Percentiles rank a stretch among this genome's conserved stretches.
Evolutionary conservation across 2,888 invertebrate genomes (phyloP).

Genomic region (Eristalinus aeneus): DNA sequence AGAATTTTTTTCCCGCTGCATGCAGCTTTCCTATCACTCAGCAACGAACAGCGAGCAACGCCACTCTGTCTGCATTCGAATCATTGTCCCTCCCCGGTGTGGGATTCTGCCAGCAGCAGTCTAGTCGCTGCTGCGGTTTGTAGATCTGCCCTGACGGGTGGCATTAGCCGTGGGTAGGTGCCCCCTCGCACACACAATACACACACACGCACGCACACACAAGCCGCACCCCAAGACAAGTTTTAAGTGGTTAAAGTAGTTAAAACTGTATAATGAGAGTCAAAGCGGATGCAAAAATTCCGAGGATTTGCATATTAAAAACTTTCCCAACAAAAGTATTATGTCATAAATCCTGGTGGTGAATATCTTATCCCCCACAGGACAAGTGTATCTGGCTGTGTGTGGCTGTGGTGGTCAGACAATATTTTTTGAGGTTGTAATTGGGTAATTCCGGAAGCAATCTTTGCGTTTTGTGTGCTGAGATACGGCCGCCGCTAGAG

Average conservation of each 20-base stretch:
- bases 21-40: background rate
- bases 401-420: conserved; percentile 34
- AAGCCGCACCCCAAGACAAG: conserved; percentile 34
- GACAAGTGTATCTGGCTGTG: conserved; percentile 43
- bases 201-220: background rate
- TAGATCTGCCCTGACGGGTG: background rate
- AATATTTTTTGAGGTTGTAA: conserved; percentile 31
- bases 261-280: conserved; percentile 66
- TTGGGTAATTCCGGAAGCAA: conserved; percentile 50
- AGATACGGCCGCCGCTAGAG: background rate
- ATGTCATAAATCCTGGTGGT: conserved; percentile 55
- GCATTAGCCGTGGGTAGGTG: background rate
- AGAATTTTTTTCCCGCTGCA: background rate
- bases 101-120: background rate
- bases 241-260: conserved; percentile 68
- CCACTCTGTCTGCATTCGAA: background rate
- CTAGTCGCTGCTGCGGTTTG: background rate
- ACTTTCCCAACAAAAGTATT: conserved; percentile 61
- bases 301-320: conserved; percentile 60
- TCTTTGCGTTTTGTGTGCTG: conserved; percentile 10
- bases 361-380: conserved; percentile 39
- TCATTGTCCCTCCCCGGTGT: background rate
- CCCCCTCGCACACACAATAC: background rate
- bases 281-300: conserved; percentile 60
- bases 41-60: too few species aligned